Conservation (phyloP, 2,888 invertebrate species). For the Diaprepes abbreviatus region DNA sequence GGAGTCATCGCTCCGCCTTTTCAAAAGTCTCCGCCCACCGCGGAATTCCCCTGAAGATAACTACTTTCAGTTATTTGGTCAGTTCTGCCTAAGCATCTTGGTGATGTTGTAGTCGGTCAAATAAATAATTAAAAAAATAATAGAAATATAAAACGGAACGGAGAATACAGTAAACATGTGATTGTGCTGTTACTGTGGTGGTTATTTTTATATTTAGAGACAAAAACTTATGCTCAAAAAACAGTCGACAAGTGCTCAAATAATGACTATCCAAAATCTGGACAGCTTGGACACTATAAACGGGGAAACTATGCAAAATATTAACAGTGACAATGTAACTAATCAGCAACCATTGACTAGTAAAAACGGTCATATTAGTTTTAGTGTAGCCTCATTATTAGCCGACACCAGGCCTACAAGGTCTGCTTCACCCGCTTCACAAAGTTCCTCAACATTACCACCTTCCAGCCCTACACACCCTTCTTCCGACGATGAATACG, state of each 20-base stretch:
- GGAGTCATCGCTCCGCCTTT: slow-evolving; percentile 51
- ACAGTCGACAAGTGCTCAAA: slow-evolving; percentile 72
- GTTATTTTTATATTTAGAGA: slow-evolving; percentile 12
- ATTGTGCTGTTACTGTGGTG: slow-evolving; percentile 34
- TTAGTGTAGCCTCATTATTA: slow-evolving; percentile 90
- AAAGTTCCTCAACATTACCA: slow-evolving; percentile 69
- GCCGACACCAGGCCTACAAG: slow-evolving; percentile 81
- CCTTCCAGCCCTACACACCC: slow-evolving; percentile 57
- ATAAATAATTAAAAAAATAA: slow-evolving; percentile 47
- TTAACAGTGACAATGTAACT: slow-evolving; percentile 40
- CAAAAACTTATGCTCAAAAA: slow-evolving; percentile 72
- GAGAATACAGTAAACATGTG: slow-evolving; percentile 34
- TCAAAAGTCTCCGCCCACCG: slow-evolving; percentile 44
- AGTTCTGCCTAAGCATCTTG: slow-evolving; percentile 59
- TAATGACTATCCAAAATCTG: slow-evolving; percentile 77
- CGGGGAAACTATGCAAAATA: slow-evolving; percentile 63
- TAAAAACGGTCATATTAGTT: slow-evolving; percentile 80
- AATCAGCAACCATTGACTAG: slow-evolving; percentile 57
- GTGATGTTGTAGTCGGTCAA: slow-evolving; percentile 54
- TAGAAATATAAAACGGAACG: slow-evolving; percentile 43
- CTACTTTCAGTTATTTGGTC: slow-evolving; percentile 57
- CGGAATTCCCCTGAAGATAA: slow-evolving; percentile 48
- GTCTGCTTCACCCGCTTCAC: slow-evolving; percentile 69
- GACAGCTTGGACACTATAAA: slow-evolving; percentile 63
- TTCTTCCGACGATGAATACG: slow-evolving; percentile 77